Percentiles rank a stretch among this genome's conserved stretches.
Conservation (phyloP, 1,140 invertebrate species). For the Heliothis subflexa region DNA sequence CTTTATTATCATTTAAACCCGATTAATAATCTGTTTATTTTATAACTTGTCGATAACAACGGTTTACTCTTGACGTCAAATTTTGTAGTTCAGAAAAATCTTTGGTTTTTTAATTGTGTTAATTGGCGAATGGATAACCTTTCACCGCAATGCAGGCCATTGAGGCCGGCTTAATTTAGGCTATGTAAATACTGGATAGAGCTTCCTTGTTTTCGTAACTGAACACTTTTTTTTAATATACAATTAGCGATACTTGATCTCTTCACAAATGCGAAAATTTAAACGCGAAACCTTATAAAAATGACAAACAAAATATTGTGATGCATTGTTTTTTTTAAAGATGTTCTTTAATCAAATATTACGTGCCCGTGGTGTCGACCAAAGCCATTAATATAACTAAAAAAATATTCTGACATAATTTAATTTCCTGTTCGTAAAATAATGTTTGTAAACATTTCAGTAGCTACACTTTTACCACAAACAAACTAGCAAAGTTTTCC, state of each 20-base stretch:
- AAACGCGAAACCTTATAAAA: too few relatives aligned
- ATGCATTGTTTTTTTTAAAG: too few relatives aligned
- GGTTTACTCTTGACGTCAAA: constrained; percentile 51
- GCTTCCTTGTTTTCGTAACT: constrained; percentile 57
- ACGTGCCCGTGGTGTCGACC: not conserved
- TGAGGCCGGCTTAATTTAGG: constrained; percentile 61
- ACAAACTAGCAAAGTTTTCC: not conserved
- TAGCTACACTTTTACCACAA: not conserved
- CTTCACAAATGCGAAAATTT: not conserved
- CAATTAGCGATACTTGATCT: not conserved
- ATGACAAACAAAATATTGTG: too few relatives aligned
- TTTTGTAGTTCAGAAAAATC: constrained; percentile 53
- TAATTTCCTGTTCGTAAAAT: too few relatives aligned
- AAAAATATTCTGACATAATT: too few relatives aligned
- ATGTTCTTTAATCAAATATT: too few relatives aligned
- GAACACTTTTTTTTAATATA: constrained; percentile 12
- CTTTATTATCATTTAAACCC: not conserved
- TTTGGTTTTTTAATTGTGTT: constrained; percentile 61
- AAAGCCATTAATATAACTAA: too few relatives aligned
- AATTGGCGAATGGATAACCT: constrained; percentile 67
- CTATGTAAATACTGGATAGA: constrained; percentile 60
- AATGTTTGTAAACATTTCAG: too few relatives aligned
- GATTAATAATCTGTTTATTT: not conserved
- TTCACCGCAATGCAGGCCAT: constrained; percentile 56
- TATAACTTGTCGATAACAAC: not conserved